A percentile compares a stretch with the other conserved stretches of the same genome.
phyloP scores from a whole-genome alignment of 2,113 vertebrate genomes.

The Emberiza fucata region DNA sequence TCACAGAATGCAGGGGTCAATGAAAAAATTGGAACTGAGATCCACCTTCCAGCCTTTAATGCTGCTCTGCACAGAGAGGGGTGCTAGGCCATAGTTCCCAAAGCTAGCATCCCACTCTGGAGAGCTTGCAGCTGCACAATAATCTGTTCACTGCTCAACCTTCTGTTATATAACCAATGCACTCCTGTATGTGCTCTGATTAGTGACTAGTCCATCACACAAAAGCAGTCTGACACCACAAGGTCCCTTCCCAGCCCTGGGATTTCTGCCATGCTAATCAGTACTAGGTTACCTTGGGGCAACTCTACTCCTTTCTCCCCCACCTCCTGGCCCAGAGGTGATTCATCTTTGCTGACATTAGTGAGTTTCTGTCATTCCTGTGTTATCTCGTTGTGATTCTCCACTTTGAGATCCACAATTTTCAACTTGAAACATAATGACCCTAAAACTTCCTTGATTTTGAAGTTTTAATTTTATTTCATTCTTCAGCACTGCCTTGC shows the following conservation, averaged over 20 bases:
- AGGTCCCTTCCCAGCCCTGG: background rate
- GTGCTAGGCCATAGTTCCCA: background rate
- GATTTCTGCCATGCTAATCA: background rate
- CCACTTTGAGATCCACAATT: background rate
- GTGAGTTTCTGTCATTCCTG: background rate
- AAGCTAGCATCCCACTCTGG: background rate
- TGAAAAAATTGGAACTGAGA: accelerated
- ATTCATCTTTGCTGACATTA: background rate
- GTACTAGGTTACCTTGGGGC: background rate
- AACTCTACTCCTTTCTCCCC: background rate
- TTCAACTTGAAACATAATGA: background rate
- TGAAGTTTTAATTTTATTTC: background rate
- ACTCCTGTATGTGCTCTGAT: background rate
- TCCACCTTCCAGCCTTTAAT: background rate
- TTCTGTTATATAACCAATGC: background rate
- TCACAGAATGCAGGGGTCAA: background rate
- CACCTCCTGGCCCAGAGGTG: background rate
- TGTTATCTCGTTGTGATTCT: background rate
- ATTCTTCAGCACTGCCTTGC: background rate
- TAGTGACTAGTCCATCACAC: background rate
- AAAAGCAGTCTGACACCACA: background rate
- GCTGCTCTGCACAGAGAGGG: background rate
- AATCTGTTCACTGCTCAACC: background rate
- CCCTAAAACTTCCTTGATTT: background rate
- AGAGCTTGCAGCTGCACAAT: background rate